These are phyloP conservation scores for Synergus itoensis DNA, from an alignment of 2,888 invertebrate species.

Conservation along the genomic window DNA sequence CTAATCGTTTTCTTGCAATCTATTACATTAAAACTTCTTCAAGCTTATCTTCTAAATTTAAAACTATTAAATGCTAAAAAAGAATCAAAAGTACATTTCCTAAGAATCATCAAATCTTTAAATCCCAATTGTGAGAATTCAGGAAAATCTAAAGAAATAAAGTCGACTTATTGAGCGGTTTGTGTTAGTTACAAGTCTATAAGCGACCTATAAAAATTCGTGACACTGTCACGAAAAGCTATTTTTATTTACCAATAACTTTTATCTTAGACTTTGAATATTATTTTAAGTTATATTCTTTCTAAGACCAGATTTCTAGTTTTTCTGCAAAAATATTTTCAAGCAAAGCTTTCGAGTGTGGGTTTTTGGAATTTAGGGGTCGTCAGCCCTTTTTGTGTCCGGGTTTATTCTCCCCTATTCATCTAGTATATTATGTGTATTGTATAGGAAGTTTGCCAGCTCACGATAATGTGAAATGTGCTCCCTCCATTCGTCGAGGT, in stretches of 20 bases:
- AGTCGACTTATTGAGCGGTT: constrained; percentile 22
- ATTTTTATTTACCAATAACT: neutral
- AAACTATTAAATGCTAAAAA: neutral
- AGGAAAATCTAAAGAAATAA: neutral
- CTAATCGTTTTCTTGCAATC: neutral
- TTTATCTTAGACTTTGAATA: neutral
- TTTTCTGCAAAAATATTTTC: neutral
- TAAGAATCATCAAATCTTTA: neutral
- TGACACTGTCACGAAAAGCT: neutral
- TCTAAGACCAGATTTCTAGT: too few relatives aligned
- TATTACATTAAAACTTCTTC: neutral
- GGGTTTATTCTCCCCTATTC: constrained; percentile 1
- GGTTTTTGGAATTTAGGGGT: neutral
- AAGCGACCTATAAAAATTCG: constrained; percentile 22
- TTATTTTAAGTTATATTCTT: too few relatives aligned
- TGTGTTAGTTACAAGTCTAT: neutral
- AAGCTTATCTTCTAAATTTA: neutral
- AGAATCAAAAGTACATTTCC: neutral
- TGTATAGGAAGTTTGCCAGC: constrained; percentile 5
- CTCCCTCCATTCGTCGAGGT: constrained; percentile 39
- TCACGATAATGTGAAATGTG: constrained; percentile 17
- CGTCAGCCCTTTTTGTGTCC: neutral
- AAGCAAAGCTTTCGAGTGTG: neutral
- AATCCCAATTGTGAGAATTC: neutral
- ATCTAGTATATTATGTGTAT: neutral